These are phyloP conservation scores for Amazona finschi DNA, from an alignment of 2,797 vertebrate species.

Conservation along the genomic window DNA sequence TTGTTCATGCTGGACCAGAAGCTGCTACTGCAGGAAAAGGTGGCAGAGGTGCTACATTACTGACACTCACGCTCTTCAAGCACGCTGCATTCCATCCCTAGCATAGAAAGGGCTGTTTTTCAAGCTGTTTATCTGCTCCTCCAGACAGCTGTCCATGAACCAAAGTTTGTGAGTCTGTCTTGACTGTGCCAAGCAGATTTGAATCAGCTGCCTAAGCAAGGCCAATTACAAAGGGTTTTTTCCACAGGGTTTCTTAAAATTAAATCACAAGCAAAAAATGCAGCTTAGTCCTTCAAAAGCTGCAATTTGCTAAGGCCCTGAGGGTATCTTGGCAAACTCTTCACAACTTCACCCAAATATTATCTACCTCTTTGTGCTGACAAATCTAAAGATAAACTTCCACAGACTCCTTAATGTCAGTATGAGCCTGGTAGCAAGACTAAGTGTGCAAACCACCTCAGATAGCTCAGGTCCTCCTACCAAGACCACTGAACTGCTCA, in stretches of 20 bases:
- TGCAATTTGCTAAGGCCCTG: conserved; percentile 6
- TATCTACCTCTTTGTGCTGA: not conserved
- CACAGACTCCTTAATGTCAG: not conserved
- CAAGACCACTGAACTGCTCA: not conserved
- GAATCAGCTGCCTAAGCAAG: not conserved
- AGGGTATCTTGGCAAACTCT: not conserved
- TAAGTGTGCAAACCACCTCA: not conserved
- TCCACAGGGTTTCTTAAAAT: not conserved
- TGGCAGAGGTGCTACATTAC: not conserved
- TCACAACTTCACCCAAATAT: not conserved
- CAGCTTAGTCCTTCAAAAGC: conserved; percentile 34
- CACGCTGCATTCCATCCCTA: accelerated
- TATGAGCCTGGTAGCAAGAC: not conserved
- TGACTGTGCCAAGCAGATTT: not conserved
- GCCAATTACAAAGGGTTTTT: conserved; percentile 2
- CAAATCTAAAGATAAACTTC: conserved; percentile 5
- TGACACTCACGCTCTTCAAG: not conserved
- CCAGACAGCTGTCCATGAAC: not conserved
- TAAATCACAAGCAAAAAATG: conserved; percentile 45
- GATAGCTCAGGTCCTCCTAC: not conserved
- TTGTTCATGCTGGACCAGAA: not conserved
- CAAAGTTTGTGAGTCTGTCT: not conserved
- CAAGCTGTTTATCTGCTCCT: not conserved
- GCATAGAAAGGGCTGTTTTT: not conserved
- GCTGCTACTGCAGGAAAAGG: not conserved